These are phyloP conservation scores for Simalia tracyae DNA, from an alignment of 2,797 vertebrate genomes.

Conservation along the genomic window DNA sequence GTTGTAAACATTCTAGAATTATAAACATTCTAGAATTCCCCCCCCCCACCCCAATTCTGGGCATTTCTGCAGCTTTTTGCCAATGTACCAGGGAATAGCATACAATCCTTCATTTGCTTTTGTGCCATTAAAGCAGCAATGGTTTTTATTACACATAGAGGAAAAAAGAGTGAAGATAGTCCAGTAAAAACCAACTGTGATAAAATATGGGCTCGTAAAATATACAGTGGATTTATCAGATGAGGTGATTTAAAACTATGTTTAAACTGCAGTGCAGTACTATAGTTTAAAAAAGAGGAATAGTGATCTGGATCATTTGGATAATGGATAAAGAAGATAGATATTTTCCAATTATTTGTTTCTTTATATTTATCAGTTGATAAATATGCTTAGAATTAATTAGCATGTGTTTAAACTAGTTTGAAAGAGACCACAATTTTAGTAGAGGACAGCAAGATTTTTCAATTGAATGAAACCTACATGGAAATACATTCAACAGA, in stretches of 20 bases:
- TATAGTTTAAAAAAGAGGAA: not conserved
- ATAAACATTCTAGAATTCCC: not conserved
- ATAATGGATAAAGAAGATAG: not conserved
- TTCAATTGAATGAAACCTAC: not conserved
- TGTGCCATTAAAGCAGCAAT: not conserved
- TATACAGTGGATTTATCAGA: slow-evolving; percentile 37
- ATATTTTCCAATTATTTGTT: not conserved
- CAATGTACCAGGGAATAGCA: not conserved
- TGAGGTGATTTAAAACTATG: slow-evolving; percentile 14
- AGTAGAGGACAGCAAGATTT: not conserved
- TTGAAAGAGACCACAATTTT: not conserved
- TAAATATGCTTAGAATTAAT: not conserved
- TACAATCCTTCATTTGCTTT: not conserved
- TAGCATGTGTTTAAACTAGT: not conserved
- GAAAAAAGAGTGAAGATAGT: slow-evolving; percentile 25
- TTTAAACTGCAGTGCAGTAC: slow-evolving; percentile 21
- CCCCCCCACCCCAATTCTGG: not conserved
- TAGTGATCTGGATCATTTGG: not conserved
- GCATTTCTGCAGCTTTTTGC: not conserved
- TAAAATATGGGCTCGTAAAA: slow-evolving; percentile 26
- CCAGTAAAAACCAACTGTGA: slow-evolving; percentile 14
- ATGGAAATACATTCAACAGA: not conserved
- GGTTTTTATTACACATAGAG: not conserved
- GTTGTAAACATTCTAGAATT: not conserved
- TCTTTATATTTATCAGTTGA: not conserved